Conservation (phyloP, 1,140 invertebrate genomes). For the Leguminivora glycinivorella region DNA sequence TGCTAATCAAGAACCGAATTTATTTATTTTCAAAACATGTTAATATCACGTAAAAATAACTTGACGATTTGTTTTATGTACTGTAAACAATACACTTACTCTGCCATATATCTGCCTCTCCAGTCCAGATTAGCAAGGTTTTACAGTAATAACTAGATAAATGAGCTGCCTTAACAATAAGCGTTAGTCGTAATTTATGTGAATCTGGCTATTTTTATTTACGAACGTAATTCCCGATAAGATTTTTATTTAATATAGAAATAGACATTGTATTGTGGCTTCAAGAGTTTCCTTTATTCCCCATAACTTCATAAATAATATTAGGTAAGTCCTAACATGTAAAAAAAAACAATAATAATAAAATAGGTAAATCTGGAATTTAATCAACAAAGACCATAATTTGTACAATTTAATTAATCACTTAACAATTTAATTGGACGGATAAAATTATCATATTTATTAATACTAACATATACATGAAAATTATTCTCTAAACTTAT, state of each 20-base stretch:
- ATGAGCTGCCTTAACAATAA: too few relatives aligned
- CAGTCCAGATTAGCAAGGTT: too few relatives aligned
- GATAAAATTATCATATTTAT: constrained; percentile 7
- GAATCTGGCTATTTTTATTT: constrained; percentile 3
- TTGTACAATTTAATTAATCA: neutral
- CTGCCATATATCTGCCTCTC: too few relatives aligned
- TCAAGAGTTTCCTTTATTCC: neutral
- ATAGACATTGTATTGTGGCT: neutral
- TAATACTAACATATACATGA: neutral
- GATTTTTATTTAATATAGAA: neutral
- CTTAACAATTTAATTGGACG: neutral
- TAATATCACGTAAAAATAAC: too few relatives aligned
- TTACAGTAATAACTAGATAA: neutral
- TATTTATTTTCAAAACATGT: too few relatives aligned
- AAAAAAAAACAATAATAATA: neutral
- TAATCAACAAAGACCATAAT: neutral
- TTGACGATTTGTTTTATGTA: too few relatives aligned
- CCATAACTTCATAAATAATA: neutral
- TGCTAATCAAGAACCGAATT: too few relatives aligned
- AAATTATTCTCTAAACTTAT: constrained; percentile 88
- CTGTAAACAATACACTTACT: too few relatives aligned
- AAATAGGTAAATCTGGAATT: neutral
- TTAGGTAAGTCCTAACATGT: neutral
- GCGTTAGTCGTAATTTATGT: too few relatives aligned
- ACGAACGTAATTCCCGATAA: neutral